Evolutionary conservation across 2,113 vertebrate species (phyloP).

Genomic region (Melanocharis versteri): DNA sequence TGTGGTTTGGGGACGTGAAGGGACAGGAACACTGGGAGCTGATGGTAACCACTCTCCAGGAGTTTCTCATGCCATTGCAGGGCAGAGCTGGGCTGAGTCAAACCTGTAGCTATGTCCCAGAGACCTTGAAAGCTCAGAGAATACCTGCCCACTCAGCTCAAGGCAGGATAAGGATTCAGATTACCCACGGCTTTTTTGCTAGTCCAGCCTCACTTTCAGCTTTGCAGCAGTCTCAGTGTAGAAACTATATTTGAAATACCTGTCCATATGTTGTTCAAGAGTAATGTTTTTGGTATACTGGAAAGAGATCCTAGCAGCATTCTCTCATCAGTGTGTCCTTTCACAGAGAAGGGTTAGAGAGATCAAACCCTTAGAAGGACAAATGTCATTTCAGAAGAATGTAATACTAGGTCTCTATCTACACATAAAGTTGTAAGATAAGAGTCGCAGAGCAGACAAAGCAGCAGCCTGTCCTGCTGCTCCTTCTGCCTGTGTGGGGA

Average conservation of each 20-base stretch:
- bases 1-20: not conserved
- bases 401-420: not conserved
- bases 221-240: not conserved
- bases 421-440: not conserved
- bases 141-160: not conserved
- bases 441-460: not conserved
- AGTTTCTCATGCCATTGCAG: not conserved
- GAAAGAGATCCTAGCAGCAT: not conserved
- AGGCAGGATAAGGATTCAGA: not conserved
- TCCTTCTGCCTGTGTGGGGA: not conserved
- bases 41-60: not conserved
- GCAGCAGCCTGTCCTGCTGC: not conserved
- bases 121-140: not conserved
- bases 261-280: not conserved
- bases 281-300: not conserved
- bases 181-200: rapidly evolving
- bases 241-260: not conserved
- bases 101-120: not conserved
- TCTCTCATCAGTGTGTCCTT: not conserved
- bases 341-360: not conserved
- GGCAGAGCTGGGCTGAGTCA: not conserved
- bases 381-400: not conserved
- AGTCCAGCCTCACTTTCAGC: not conserved
- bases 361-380: not conserved
- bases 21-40: not conserved